Evolutionary conservation across 2,797 vertebrate species (phyloP).

Genomic region (Danio jaintianensis): DNA sequence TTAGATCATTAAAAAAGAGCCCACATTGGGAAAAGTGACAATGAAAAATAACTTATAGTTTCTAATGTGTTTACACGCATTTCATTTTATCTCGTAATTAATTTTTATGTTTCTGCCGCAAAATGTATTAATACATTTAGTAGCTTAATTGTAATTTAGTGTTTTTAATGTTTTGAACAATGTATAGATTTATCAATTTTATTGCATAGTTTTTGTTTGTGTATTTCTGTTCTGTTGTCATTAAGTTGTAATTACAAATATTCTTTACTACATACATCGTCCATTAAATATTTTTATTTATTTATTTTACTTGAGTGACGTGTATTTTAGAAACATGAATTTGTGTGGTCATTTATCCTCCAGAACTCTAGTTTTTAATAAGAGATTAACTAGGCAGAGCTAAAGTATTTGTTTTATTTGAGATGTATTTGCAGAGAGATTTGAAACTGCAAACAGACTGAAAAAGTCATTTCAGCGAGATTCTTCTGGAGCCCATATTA

Average conservation of each 20-base stretch:
- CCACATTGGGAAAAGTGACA: too few relatives aligned
- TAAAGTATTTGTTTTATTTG: neutral
- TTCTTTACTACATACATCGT: neutral
- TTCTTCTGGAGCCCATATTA: neutral
- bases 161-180: neutral
- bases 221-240: neutral
- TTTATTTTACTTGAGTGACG: neutral
- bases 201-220: neutral
- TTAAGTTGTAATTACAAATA: neutral
- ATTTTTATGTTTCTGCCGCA: neutral
- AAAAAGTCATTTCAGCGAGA: conserved; percentile 28
- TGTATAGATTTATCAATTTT: neutral
- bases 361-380: conserved; percentile 36
- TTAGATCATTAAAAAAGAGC: too few relatives aligned
- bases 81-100: too few relatives aligned
- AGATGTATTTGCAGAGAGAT: conserved; percentile 44
- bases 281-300: neutral
- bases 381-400: conserved; percentile 30
- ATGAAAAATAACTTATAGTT: too few relatives aligned
- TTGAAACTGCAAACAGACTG: conserved; percentile 40
- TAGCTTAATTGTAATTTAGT: too few relatives aligned
- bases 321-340: neutral
- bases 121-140: too few relatives aligned
- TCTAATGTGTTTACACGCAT: too few relatives aligned
- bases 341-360: conserved; percentile 45